Base-by-base conservation (phyloP, 2,113 vertebrate species). In the Phaethornis superciliosus region DNA sequence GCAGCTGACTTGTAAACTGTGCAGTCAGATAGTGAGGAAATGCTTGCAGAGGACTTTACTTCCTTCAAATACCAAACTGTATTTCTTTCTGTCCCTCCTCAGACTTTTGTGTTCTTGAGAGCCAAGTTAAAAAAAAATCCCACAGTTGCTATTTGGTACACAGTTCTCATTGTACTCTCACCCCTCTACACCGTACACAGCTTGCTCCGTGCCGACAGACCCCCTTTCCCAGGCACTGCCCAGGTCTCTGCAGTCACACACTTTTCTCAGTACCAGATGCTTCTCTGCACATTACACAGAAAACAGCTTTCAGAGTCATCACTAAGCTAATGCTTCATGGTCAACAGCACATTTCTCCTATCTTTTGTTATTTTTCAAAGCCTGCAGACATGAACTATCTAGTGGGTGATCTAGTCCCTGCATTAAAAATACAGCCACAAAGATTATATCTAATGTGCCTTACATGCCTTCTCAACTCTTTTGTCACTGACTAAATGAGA, bases 121-220 rank as follows among this genome's bases (percentile, higher is more conserved):
- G 76, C 37, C 13, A 69, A 33, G 9, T 27, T 81, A 32, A 20
- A 35, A 72, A 71, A 71, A 92, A 86, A 52, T 12, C 8, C 47
- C 2, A 1, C 70, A 23, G 19, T 12, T 70, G 32, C 42, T 77
- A 8, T 65, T 62, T 40, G 40, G 52, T n/a, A 52, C 6, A 30
- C 27, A 0, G 0, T 24, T 42, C 52, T 42, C 2, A 2, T 69
- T 62, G 32, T 59, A 67, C 42, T 83, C 22, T 32, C 85, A 33
- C 12, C 21, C 35, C 44, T 51, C 42, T 58, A 1, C 23, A 18
- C 52, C 4, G 21, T 59, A 40, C 67, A 58, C 23, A 14, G 42
- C 49, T 46, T 56, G 20, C 22, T 46, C 47, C 47, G 37, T 0
- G 0, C 6, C 1, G 1, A 28, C 7, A 20, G 32, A n/a, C 47